Base-by-base conservation (phyloP, 2,888 invertebrate species). In the Alloscopus bannaensis region DNA sequence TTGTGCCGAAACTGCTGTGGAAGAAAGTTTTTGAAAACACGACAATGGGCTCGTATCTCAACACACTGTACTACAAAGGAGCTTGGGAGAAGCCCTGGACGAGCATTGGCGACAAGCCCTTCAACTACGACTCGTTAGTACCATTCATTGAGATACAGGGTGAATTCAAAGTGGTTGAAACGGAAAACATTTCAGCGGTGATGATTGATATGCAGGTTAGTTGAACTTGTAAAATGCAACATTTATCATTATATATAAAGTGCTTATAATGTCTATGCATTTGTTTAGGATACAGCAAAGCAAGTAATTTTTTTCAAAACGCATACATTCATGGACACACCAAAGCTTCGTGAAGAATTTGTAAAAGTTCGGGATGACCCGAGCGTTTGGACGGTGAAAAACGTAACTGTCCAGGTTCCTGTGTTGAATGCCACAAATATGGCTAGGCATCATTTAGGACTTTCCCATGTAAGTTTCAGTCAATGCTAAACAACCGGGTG, bases 351-450 rank as follows among this genome's bases (percentile, higher is more conserved):
- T 0, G 57, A 66, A 4, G 77, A 71, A 57, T 68, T 71, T 45
- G 29, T 77, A 6, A 57, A 72, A 20, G 40, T 81, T 1, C 60
- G 60, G 26, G 60, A 68, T 26, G 68, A 76, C 26, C 52, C 57
- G n/a, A 66, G 60, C 42, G 24, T 31, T 11, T 81, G 79, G 79
- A 64, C 6, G 11, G 22, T 47, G 18, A 42, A 65, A n/a, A 52
- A 66, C 26, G 28, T 81, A 16, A 73, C 69, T 6, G 40, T 83
- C 1, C 80, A 75, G 59, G 59, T 83, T 20, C 82, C 82, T 16
- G 73, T 80, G 8, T 13, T 83, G 4, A 83, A 81, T 50, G 75
- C 75, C 2, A 83, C 82, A 1, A 83, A 83, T 52, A 57, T 83
- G 59, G 69, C 82, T 0, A 4, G 81, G 40, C 75, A 81, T 52